Evolutionary conservation across 2,797 vertebrate genomes (phyloP).

Genomic region (Epinephelus coioides): DNA sequence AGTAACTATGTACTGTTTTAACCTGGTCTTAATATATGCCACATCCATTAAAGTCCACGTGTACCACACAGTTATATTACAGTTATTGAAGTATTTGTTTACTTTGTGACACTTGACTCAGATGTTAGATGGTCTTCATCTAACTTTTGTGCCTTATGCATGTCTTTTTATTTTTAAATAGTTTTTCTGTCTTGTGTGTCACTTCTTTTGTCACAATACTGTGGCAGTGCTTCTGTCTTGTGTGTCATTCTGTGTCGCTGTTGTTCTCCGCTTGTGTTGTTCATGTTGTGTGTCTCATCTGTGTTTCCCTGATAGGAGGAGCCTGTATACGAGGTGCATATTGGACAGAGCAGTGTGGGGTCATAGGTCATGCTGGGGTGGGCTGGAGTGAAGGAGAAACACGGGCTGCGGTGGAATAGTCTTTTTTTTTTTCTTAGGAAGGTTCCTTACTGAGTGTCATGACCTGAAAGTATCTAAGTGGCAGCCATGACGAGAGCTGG

Average conservation of each 20-base stretch:
- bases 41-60: background rate
- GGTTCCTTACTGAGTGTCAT: no score
- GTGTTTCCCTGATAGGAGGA: slow-evolving; percentile 85
- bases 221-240: slow-evolving; percentile 33
- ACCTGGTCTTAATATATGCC: background rate
- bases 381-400: slow-evolving; percentile 21
- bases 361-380: slow-evolving; percentile 56
- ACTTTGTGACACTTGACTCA: background rate
- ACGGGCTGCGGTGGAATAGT: no score
- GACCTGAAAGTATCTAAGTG: no score
- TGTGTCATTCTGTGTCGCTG: slow-evolving; percentile 42
- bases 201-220: slow-evolving; percentile 3
- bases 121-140: slow-evolving; percentile 47
- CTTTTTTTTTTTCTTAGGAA: no score
- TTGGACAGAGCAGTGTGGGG: slow-evolving; percentile 67
- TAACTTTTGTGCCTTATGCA: slow-evolving; percentile 35
- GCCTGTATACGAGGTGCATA: slow-evolving; percentile 86
- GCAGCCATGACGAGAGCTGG: no score
- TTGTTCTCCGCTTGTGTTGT: slow-evolving; percentile 58
- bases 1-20: background rate
- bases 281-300: slow-evolving; percentile 74
- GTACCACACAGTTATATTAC: background rate
- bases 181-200: slow-evolving; percentile 5
- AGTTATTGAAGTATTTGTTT: background rate
- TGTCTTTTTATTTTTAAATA: background rate